Conservation (phyloP, 1,140 invertebrate genomes). For the Brachionus koreanus region DNA sequence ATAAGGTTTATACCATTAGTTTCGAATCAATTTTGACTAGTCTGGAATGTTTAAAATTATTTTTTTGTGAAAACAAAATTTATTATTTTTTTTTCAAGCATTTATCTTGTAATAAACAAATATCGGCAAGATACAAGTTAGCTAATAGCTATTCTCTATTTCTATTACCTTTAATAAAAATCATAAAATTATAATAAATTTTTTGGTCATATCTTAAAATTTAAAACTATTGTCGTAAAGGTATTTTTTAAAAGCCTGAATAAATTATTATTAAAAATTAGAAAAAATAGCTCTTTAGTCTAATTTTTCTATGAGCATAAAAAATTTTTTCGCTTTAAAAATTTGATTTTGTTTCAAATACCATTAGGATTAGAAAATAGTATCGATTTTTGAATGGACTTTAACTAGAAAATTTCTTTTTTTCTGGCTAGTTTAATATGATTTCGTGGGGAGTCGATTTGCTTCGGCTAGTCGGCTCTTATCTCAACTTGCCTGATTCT, state of each 20-base stretch:
- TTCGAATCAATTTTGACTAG: too few species aligned
- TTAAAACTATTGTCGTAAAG: neutral
- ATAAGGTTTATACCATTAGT: too few species aligned
- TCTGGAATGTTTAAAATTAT: too few species aligned
- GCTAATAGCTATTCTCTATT: neutral
- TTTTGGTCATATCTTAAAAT: neutral
- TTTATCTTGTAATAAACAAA: too few species aligned
- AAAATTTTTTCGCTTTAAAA: neutral
- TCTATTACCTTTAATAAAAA: neutral
- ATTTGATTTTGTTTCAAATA: neutral
- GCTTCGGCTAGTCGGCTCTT: neutral
- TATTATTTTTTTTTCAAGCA: too few species aligned
- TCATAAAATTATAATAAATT: constrained; percentile 1
- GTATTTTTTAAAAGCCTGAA: neutral
- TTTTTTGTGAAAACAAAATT: too few species aligned
- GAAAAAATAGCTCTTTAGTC: neutral
- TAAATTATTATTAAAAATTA: neutral
- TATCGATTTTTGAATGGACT: neutral
- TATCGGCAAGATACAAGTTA: too few species aligned
- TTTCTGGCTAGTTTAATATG: neutral
- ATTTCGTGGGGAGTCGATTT: neutral
- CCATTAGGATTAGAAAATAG: neutral
- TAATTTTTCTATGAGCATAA: neutral
- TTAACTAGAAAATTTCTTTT: neutral
- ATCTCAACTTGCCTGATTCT: neutral